Conservation (phyloP, 1,140 invertebrate genomes). For the Magallana angulata region DNA sequence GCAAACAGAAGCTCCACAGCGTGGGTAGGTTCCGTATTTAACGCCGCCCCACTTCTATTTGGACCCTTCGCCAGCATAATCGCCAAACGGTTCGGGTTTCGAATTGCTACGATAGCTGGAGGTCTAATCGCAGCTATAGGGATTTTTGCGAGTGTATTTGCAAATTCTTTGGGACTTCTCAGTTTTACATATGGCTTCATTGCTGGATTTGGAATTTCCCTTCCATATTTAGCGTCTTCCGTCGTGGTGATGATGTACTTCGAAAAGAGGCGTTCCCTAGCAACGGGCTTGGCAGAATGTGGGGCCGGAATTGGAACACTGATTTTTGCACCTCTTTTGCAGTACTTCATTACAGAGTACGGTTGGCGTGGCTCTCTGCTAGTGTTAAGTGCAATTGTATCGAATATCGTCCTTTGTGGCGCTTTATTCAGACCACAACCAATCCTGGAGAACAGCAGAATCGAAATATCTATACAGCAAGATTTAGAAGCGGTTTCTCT, state of each 20-base stretch:
- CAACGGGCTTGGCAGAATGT: conserved; percentile 90
- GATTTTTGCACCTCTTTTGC: conserved; percentile 74
- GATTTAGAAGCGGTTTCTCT: background rate
- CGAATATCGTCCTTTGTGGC: conserved; percentile 89
- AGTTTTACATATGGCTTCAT: conserved; percentile 92
- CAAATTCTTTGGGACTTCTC: conserved; percentile 81
- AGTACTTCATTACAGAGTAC: conserved; percentile 72
- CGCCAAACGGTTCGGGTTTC: conserved; percentile 90
- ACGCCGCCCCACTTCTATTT: conserved; percentile 82
- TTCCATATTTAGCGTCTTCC: conserved; percentile 89
- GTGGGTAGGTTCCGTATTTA: conserved; percentile 83
- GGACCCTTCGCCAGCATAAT: conserved; percentile 93
- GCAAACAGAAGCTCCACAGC: conserved; percentile 92
- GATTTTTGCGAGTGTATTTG: conserved; percentile 88
- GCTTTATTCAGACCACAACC: conserved; percentile 88
- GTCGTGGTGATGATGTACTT: conserved; percentile 92
- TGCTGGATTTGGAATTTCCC: conserved; percentile 90
- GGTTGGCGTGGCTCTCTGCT: conserved; percentile 84
- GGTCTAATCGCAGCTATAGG: conserved; percentile 88
- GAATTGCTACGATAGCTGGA: conserved; percentile 87
- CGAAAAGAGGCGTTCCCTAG: conserved; percentile 91
- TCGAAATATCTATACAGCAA: background rate
- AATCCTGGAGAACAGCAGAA: background rate
- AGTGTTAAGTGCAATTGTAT: conserved; percentile 88
- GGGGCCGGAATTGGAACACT: conserved; percentile 78